Evolutionary conservation across 2,797 vertebrate species (phyloP).

Genomic region (Micrastur ruficollis): DNA sequence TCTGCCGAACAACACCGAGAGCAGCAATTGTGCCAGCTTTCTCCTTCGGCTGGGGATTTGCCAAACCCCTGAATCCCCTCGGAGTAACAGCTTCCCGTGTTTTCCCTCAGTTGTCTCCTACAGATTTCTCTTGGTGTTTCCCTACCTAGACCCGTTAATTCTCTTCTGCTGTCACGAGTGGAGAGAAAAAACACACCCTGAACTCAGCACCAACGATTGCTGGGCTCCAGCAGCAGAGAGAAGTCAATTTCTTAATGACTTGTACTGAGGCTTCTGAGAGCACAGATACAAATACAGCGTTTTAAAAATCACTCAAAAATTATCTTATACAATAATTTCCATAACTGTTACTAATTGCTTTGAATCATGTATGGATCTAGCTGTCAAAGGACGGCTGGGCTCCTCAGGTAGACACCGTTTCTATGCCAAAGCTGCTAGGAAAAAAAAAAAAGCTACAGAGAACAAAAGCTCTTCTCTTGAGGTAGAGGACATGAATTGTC

Average conservation of each 20-base stretch:
- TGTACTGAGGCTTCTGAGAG: not conserved
- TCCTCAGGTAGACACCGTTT: not conserved
- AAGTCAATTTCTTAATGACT: not conserved
- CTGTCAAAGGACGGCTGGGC: not conserved
- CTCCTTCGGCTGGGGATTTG: too few relatives aligned
- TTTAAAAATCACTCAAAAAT: not conserved
- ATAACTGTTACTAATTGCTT: not conserved
- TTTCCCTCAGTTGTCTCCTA: not conserved
- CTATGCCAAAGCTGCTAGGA: not conserved
- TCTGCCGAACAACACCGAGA: not conserved
- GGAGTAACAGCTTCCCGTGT: not conserved
- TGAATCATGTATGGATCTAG: not conserved
- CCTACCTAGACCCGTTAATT: not conserved
- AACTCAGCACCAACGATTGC: not conserved
- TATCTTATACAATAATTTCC: not conserved
- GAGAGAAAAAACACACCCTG: too few relatives aligned
- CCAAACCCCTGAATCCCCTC: not conserved
- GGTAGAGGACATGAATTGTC: not conserved
- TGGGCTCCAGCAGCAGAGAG: not conserved
- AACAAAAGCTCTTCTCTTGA: slow-evolving; percentile 15
- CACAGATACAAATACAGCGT: not conserved
- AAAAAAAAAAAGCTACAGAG: not conserved
- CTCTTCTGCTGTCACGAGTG: not conserved
- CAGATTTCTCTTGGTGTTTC: not conserved
- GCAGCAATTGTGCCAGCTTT: not conserved